phyloP scores from a whole-genome alignment of 2,797 vertebrate genomes.

The Helicolenus hilgendorfi region DNA sequence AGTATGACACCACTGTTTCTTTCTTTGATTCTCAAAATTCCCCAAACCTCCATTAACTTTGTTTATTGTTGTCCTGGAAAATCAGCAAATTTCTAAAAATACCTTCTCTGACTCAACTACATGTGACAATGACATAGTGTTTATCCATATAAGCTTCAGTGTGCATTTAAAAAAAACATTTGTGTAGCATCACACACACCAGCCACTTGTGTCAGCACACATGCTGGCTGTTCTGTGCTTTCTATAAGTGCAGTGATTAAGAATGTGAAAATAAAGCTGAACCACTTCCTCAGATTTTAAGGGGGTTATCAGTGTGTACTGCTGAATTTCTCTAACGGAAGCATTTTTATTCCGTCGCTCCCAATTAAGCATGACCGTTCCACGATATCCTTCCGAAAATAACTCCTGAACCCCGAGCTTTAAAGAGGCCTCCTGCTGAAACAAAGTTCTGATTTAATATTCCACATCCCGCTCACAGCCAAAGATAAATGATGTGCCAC shows the following conservation, averaged over 20 bases:
- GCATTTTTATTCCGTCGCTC: constrained; percentile 3
- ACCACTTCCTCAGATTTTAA: constrained; percentile 4
- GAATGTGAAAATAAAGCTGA: constrained; percentile 29
- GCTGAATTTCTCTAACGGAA: constrained; percentile 9
- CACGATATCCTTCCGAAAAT: constrained; percentile 34
- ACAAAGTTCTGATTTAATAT: constrained; percentile 61
- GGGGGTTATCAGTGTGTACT: constrained; percentile 17
- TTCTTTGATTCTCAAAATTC: neutral
- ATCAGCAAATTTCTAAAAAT: neutral
- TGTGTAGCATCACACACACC: neutral
- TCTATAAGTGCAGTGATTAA: constrained; percentile 21
- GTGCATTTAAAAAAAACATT: neutral
- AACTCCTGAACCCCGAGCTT: constrained; percentile 28
- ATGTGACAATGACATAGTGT: neutral
- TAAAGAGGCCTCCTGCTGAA: constrained; percentile 38
- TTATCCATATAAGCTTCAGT: neutral
- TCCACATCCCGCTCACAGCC: constrained; percentile 30
- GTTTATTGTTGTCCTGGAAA: neutral
- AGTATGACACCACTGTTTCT: neutral
- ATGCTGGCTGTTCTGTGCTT: constrained; percentile 12
- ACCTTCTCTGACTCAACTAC: neutral
- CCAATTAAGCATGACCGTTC: constrained; percentile 39
- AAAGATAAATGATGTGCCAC: constrained; percentile 65
- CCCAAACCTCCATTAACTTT: neutral
- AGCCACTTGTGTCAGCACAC: neutral